phyloP scores from a whole-genome alignment of 2,888 invertebrate species.

The Metalampra italica region DNA sequence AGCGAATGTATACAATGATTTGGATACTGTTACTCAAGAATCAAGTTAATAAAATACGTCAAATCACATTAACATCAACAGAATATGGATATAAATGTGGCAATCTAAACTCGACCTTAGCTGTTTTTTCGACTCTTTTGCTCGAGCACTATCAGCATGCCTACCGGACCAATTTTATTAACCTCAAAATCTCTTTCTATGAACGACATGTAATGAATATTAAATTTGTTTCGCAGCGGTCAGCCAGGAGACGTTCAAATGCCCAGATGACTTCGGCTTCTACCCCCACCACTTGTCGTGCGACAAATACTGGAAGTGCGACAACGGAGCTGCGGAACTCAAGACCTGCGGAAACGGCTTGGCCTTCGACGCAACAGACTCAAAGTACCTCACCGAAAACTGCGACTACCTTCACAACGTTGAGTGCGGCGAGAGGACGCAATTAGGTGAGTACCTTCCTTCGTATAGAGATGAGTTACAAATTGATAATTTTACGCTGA shows the following conservation, averaged over 20 bases:
- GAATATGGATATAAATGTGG: neutral
- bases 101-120: neutral
- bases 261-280: conserved; percentile 96
- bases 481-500: no score
- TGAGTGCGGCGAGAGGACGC: conserved; percentile 92
- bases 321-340: conserved; percentile 90
- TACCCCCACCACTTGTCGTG: conserved; percentile 94
- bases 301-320: conserved; percentile 98
- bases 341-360: conserved; percentile 97
- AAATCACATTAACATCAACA: neutral
- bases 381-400: conserved; percentile 94
- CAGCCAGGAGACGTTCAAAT: conserved; percentile 92
- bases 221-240: conserved; percentile 73
- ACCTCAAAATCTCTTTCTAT: no score
- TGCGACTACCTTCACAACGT: conserved; percentile 97
- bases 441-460: conserved; percentile 82
- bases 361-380: conserved; percentile 93
- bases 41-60: no score
- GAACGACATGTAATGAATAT: no score
- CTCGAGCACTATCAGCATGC: no score
- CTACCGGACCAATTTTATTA: no score
- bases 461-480: no score
- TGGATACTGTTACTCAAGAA: no score
- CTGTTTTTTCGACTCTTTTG: no score
- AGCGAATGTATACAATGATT: no score